Evolutionary conservation across 2,888 invertebrate species (phyloP).

Genomic region (Geotrupes spiniger): DNA sequence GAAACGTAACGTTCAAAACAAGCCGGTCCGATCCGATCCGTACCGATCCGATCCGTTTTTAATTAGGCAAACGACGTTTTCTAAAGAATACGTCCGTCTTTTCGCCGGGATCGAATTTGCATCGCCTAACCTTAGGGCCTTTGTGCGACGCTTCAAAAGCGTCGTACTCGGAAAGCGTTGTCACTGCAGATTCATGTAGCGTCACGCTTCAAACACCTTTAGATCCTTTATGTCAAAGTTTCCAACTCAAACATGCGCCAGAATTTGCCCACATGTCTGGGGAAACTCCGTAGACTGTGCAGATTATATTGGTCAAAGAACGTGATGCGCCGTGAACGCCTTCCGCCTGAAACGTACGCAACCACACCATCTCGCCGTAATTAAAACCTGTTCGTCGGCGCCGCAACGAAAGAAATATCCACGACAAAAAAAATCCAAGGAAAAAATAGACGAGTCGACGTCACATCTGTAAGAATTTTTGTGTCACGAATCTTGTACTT

Average conservation of each 20-base stretch:
- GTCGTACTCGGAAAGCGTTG: constrained; percentile 16
- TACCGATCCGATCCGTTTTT: no score
- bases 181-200: constrained; percentile 25
- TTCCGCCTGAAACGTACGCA: neutral
- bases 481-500: no score
- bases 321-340: neutral
- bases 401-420: no score
- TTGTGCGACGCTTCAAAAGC: constrained; percentile 22
- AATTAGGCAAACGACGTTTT: no score
- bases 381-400: no score
- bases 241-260: constrained; percentile 9
- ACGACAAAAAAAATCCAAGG: no score
- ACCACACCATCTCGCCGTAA: neutral
- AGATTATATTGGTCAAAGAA: neutral
- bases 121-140: constrained; percentile 17
- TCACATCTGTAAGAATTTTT: no score
- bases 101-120: constrained; percentile 18
- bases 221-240: constrained; percentile 24
- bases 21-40: no score
- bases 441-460: no score
- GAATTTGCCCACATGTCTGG: constrained; percentile 7
- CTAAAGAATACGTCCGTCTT: neutral
- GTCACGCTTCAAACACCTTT: constrained; percentile 26
- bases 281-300: constrained; percentile 1
- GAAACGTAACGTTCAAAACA: no score